Evolutionary conservation across 2,888 invertebrate species (phyloP), one percentile per base, ranked within the genome.

Genomic region (Tiphia femorata): DNA sequence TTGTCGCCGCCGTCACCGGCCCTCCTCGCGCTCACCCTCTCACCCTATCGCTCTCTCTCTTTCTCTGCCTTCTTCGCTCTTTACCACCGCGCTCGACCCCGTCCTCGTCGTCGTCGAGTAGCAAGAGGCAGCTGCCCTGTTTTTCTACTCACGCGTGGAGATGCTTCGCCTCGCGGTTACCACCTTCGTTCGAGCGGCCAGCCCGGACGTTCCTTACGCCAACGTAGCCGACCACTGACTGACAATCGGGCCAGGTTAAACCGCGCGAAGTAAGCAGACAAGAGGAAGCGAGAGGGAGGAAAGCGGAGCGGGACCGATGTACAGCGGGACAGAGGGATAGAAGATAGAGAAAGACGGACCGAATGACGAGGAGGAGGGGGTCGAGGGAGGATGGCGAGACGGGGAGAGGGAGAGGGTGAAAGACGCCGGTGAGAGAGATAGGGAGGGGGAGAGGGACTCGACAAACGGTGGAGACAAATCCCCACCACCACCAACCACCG

Each of bases 211-310:
- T 70, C 73, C 65, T 71, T 62, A 59, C 70, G 58, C 70, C 62
- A 65, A 69, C 68, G 62, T 63, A 68, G 77, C 73, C 65, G 65
- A 70, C 64, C 73, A 69, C 75, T 70, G 73, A 77, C 77, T 77
- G 77, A 75, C 76, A 78, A 77, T 72, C 75, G 70, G 68, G 63
- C 68, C 76, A 71, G 73, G 73, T 76, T 69, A 75, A 75, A 70
- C 76, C 70, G 69, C 68, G 68, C 73, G 64, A 76, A 75, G 77
- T 76, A 68, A 64, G 55, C 68, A 60, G 66, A 63, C 66, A 63
- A 57, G 51, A 58, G 55, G 58, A 49, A 49, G 41, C 47, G 49
- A 52, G 50, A 43, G 30, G 44, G 30, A 8, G 16, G 35, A 47
- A 27, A 56, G 14, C 8, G n/a, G n/a, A n/a, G n/a, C n/a, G n/a